Evolutionary conservation across 2,113 vertebrate species (phyloP).

Genomic region (Trichechus manatus): DNA sequence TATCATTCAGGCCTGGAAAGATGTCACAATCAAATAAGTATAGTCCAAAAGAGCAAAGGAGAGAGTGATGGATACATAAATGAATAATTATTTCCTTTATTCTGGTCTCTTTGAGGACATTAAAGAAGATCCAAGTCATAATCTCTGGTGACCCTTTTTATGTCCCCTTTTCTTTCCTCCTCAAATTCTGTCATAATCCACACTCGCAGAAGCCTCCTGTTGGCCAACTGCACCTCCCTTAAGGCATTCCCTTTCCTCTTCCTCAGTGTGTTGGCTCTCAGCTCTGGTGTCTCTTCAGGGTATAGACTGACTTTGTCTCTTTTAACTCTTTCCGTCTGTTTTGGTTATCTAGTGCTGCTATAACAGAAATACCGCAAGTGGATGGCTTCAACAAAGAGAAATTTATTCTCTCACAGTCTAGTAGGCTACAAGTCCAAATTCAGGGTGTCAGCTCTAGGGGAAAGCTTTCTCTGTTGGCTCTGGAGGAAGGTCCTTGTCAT

Average conservation of each 20-base stretch:
- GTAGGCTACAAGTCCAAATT: too few species aligned
- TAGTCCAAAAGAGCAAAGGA: neutral
- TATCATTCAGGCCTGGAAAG: neutral
- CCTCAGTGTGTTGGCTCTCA: neutral
- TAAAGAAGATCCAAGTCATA: neutral
- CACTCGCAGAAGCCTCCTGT: neutral
- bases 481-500: too few species aligned
- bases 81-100: conserved; percentile 2
- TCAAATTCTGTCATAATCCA: neutral
- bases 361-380: too few species aligned
- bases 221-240: neutral
- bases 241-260: neutral
- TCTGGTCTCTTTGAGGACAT: neutral
- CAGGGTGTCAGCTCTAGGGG: too few species aligned
- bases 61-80: neutral
- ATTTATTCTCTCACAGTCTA: too few species aligned
- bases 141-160: neutral
- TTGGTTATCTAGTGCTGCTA: too few species aligned
- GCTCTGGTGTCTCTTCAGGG: neutral
- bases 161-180: neutral
- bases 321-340: neutral
- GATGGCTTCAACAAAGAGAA: too few species aligned
- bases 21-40: neutral
- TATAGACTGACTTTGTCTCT: neutral
- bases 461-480: too few species aligned